These are phyloP conservation scores for Apodemia zela DNA, from an alignment of 2,888 invertebrate genomes.

Conservation along the genomic window DNA sequence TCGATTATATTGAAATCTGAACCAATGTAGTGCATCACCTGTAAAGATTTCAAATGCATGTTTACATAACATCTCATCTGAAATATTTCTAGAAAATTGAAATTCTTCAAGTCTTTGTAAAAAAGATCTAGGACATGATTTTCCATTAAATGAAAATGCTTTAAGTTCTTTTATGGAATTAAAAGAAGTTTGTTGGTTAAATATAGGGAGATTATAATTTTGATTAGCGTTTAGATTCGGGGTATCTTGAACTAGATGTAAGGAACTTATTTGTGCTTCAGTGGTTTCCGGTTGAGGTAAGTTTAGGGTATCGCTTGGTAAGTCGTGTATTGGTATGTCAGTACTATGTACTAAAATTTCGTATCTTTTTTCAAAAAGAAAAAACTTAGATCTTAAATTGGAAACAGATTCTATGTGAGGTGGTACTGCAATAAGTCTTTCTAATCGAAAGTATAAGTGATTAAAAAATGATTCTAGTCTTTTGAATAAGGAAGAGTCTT, in stretches of 20 bases:
- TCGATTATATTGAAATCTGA: background rate
- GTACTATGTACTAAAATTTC: background rate
- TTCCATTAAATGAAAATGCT: background rate
- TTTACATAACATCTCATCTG: background rate
- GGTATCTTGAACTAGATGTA: too few relatives aligned
- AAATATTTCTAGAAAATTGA: background rate
- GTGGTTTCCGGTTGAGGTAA: background rate
- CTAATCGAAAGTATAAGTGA: background rate
- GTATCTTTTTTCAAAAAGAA: background rate
- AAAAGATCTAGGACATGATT: background rate
- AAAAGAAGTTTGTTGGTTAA: background rate
- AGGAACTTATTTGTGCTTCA: too few relatives aligned
- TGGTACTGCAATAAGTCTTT: background rate
- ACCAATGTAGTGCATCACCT: background rate
- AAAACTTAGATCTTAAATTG: background rate
- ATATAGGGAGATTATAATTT: too few relatives aligned
- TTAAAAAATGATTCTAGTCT: too few relatives aligned
- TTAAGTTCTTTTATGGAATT: background rate
- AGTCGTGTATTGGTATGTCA: too few relatives aligned
- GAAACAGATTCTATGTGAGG: background rate
- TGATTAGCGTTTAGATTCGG: too few relatives aligned
- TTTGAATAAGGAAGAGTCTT: background rate
- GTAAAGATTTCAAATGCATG: slow-evolving; percentile 6
- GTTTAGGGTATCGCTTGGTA: background rate
- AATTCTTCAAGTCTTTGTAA: background rate